A percentile compares a stretch with the other conserved stretches of the same genome.
phyloP scores from a whole-genome alignment of 2,797 vertebrate species.

The Streptopelia turtur region DNA sequence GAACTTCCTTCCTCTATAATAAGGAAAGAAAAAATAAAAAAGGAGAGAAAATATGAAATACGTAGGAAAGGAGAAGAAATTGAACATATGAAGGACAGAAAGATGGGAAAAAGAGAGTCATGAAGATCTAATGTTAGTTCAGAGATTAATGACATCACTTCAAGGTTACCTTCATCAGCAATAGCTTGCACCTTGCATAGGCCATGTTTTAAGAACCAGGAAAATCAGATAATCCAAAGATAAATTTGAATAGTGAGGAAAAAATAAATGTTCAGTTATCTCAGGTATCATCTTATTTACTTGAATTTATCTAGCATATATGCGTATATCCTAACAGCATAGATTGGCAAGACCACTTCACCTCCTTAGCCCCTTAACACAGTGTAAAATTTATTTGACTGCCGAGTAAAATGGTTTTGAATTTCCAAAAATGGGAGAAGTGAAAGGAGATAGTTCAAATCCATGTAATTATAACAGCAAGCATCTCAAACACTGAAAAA shows the following conservation, averaged over 20 bases:
- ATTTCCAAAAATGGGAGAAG: neutral
- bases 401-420: neutral
- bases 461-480: neutral
- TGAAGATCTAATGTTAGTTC: neutral
- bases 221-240: neutral
- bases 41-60: neutral
- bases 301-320: neutral
- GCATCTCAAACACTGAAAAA: neutral
- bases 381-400: neutral
- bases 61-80: neutral
- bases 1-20: neutral
- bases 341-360: neutral
- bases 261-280: neutral
- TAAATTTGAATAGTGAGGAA: neutral
- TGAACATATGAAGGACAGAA: neutral
- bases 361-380: neutral
- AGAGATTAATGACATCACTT: neutral
- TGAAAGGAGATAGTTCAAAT: neutral
- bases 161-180: neutral
- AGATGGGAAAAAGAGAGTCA: neutral
- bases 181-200: neutral
- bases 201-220: neutral
- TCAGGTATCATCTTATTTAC: neutral
- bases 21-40: neutral
- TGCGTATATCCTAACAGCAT: neutral